phyloP scores from a whole-genome alignment of 2,113 vertebrate genomes.

The Kryptolebias marmoratus region DNA sequence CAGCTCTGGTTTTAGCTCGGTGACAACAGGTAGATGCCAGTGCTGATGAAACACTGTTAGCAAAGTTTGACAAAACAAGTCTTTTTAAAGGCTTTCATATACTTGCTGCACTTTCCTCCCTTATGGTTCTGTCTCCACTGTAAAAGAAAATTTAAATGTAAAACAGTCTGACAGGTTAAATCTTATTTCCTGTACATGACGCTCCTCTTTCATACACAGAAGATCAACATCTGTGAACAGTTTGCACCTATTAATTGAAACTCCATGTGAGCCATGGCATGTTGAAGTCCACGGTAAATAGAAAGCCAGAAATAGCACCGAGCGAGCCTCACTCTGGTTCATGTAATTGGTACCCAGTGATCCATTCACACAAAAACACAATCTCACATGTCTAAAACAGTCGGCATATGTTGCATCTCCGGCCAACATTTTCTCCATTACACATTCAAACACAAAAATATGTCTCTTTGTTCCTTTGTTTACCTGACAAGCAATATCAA shows the following conservation, averaged over 20 bases:
- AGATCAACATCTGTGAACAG: constrained; percentile 26
- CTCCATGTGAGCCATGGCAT: constrained; percentile 18
- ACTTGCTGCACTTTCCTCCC: constrained; percentile 22
- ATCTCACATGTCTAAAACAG: constrained; percentile 8
- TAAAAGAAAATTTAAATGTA: constrained; percentile 33
- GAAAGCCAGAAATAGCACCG: constrained; percentile 49
- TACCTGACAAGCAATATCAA: constrained; percentile 51
- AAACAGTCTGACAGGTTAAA: constrained; percentile 53
- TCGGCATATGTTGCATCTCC: constrained; percentile 6
- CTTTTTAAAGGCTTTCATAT: neutral
- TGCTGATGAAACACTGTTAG: neutral
- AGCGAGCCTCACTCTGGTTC: constrained; percentile 12
- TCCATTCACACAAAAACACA: constrained; percentile 36
- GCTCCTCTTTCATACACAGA: constrained; percentile 3
- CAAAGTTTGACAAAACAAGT: neutral
- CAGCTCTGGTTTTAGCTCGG: neutral
- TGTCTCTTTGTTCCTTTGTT: constrained; percentile 38
- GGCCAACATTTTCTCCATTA: constrained; percentile 17
- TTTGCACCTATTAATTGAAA: neutral
- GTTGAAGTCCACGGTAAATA: constrained; percentile 30
- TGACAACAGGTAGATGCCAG: neutral
- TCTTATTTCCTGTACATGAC: constrained; percentile 32
- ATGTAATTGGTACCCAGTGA: constrained; percentile 51
- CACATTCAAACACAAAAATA: constrained; percentile 6
- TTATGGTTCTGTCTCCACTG: constrained; percentile 16